Evolutionary conservation across 2,888 invertebrate species (phyloP), one percentile per base, ranked within the genome.

Genomic region (Hirtodrosophila trivittata): DNA sequence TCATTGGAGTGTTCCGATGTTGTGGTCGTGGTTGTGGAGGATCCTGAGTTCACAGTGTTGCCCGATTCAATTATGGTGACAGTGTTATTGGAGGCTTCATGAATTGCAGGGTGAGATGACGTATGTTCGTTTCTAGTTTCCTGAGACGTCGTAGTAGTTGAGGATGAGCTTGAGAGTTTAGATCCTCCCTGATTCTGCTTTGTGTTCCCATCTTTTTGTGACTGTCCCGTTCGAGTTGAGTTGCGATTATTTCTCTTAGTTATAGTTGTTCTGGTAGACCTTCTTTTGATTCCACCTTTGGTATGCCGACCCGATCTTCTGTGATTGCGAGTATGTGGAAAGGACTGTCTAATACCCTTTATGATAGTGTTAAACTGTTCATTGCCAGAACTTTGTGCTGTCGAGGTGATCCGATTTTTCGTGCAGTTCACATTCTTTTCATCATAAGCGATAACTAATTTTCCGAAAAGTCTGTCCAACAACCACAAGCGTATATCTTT

Each of bases 401-500:
- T 33, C 21, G 63, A 37, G 1, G 38, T 32, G 26, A 51, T 38
- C 18, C 52, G 69, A 21, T 62, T 57, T 25, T 81, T 43, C 14
- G 57, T 64, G 71, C 77, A 78, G 9, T 74, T 66, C 1, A 57
- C 60, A 28, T 49, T 59, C 4, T 77, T 70, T 3, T 55, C 67
- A 28, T 85, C 77, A 26, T 78, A 54, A 10, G 45, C 16, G 1
- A 82, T 45, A 39, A 85, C 12, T 3, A 78, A 30, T 45, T 77
- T 78, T 26, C 77, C 85, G 39, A 78, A 81, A 3, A 78, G 71
- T 41, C 77, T 60, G 55, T 78, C 77, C 18, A 78, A 60, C 2
- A 78, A 64, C 77, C 77, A 78, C 21, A 78, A 46, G 0, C 77
- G 77, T 18, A 78, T 78, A 57, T 78, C 77, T 35, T 78, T 78